These are phyloP conservation scores for Dynastes maya DNA, from an alignment of 2,888 invertebrate species.

Conservation along the genomic window DNA sequence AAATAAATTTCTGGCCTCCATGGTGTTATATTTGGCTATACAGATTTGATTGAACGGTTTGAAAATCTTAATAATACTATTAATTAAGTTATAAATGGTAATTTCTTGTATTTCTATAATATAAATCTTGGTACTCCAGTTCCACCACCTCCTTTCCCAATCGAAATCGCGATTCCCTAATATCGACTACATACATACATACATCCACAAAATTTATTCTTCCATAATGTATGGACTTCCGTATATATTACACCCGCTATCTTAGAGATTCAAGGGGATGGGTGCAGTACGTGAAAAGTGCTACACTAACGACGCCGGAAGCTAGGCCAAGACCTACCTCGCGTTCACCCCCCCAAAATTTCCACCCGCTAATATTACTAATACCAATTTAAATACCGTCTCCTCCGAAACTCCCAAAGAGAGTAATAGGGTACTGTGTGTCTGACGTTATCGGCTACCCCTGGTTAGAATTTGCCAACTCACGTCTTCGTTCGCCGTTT, in stretches of 20 bases:
- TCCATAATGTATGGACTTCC: no score
- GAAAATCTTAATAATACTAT: no score
- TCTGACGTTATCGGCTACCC: slow-evolving; percentile 68
- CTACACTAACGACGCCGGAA: not conserved
- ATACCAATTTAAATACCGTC: slow-evolving; percentile 46
- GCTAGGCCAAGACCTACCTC: not conserved
- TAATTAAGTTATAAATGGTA: no score
- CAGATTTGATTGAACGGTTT: no score
- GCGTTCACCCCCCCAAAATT: not conserved
- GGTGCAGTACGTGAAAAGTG: not conserved
- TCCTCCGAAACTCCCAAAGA: slow-evolving; percentile 63
- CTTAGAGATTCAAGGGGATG: not conserved
- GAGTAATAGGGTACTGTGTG: slow-evolving; percentile 64
- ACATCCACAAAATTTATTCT: not conserved
- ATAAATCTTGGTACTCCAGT: no score
- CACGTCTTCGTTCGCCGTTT: slow-evolving; percentile 66
- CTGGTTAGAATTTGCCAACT: slow-evolving; percentile 63
- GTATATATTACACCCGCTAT: not conserved
- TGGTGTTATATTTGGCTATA: no score
- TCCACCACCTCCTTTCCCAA: no score
- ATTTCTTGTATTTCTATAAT: no score
- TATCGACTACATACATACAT: not conserved
- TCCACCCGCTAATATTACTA: slow-evolving; percentile 21
- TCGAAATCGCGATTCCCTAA: no score
- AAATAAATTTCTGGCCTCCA: no score